A percentile compares a stretch with the other conserved stretches of the same genome.
Conservation (phyloP, 1,140 invertebrate species). For the Aphaenogaster floridana region DNA sequence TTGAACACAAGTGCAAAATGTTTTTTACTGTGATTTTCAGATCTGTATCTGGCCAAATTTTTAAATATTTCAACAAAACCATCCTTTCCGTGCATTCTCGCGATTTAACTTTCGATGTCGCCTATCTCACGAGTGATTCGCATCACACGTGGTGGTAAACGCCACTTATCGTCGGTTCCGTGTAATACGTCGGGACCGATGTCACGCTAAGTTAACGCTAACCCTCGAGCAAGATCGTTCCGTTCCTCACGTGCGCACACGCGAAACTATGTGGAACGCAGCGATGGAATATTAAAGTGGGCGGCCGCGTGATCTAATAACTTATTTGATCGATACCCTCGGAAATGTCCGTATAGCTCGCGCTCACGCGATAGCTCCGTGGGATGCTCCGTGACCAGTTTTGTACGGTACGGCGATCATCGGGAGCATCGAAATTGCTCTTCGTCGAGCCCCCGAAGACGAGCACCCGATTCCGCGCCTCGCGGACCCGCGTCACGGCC, state of each 20-base stretch:
- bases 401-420: conserved; percentile 54
- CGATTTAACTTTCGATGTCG: not conserved
- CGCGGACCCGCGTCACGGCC: not conserved
- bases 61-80: too few species aligned
- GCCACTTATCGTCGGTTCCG: not conserved
- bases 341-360: conserved; percentile 2
- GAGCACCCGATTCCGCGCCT: not conserved
- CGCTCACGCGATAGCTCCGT: conserved; percentile 64
- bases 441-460: conserved; percentile 14
- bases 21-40: too few species aligned
- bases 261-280: conserved; percentile 30
- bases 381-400: conserved; percentile 45
- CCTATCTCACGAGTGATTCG: not conserved
- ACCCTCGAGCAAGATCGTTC: not conserved
- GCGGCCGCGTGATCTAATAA: conserved; percentile 65
- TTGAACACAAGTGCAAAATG: too few species aligned
- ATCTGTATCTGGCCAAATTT: too few species aligned
- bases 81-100: not conserved
- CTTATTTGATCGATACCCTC: conserved; percentile 69
- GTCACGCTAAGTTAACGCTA: not conserved
- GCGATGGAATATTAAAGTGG: conserved; percentile 33
- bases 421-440: conserved; percentile 53
- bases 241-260: conserved; percentile 8
- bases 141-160: not conserved
- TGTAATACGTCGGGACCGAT: not conserved